A percentile compares a stretch with the other conserved stretches of the same genome.
Evolutionary conservation across 2,888 invertebrate species (phyloP).

Genomic region (Palloptera scutellata): DNA sequence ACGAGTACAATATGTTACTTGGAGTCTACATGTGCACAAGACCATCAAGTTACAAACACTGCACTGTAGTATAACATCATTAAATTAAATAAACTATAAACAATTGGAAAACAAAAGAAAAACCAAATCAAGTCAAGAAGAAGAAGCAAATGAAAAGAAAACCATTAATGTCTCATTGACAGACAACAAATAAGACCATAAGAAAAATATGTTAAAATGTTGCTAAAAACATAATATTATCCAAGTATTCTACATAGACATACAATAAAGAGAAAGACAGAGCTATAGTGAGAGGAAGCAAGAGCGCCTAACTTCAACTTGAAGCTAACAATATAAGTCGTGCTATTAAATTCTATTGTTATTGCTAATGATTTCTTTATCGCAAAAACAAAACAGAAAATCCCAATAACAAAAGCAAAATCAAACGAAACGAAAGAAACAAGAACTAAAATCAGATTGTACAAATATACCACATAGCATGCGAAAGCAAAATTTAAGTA

Average conservation of each 20-base stretch:
- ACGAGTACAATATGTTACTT: no score
- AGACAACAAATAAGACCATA: not conserved
- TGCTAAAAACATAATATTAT: not conserved
- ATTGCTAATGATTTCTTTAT: slow-evolving; percentile 29
- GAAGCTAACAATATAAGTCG: not conserved
- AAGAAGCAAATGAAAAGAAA: no score
- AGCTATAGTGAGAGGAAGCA: no score
- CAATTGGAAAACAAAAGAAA: no score
- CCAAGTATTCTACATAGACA: not conserved
- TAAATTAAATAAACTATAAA: no score
- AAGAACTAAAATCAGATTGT: not conserved
- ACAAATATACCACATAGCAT: not conserved
- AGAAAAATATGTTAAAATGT: not conserved
- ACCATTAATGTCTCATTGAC: not conserved
- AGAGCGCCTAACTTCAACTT: not conserved
- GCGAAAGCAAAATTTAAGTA: not conserved
- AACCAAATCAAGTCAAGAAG: no score
- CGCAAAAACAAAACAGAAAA: slow-evolving; percentile 11
- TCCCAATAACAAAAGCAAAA: slow-evolving; percentile 4
- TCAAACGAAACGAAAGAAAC: not conserved
- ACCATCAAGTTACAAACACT: no score
- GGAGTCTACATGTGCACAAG: no score
- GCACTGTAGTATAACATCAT: no score
- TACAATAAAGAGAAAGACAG: no score
- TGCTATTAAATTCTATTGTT: slow-evolving; percentile 27